Evolutionary conservation across 1,140 invertebrate species (phyloP), one percentile per base, ranked within the genome.

Genomic region (Semibalanus balanoides): DNA sequence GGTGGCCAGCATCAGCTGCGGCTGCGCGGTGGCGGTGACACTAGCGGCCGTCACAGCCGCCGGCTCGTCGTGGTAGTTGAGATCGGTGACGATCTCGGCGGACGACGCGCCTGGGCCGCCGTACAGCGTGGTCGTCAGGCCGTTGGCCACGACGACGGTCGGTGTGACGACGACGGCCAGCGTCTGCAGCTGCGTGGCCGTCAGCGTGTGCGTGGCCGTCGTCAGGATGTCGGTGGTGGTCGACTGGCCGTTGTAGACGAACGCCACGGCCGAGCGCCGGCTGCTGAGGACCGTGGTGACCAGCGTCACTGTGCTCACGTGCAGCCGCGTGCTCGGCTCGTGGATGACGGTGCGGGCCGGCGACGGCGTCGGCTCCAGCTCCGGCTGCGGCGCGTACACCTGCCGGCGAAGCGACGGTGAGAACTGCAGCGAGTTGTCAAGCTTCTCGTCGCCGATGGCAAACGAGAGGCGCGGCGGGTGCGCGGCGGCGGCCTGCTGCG

Each of bases 401-500:
- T 72, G 70, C 70, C 29, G 70, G 29, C 70, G 70, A 28, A 72
- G 70, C 70, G 70, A 72, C 28, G 70, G 70, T 72, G 70, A 72
- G 70, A 72, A 72, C 28, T 72, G 70, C 70, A 72, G 70, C 28
- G 29, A 72, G 29, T 72, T 72, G 70, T 29, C 70, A 30, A 72
- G 70, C 70, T 29, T 29, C 70, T 30, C 70, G 9, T 72, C 70
- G 70, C 29, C 28, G 29, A 11, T 11, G 25, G 28, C 70, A 29
- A 30, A 28, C n/a, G 70, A 3, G 1, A 72, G 28, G 7, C 27
- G 69, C 3, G 7, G 69, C 69, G n/a, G 25, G 11, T 28, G 70
- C 29, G 28, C 28, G 28, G 28, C 11, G n/a, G n/a, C 70, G 70
- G 29, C 70, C 70, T 17, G 70, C 30, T 85, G 85, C 73, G 83